Evolutionary conservation across 2,888 invertebrate species (phyloP).

Genomic region (Xestia ashworthii): DNA sequence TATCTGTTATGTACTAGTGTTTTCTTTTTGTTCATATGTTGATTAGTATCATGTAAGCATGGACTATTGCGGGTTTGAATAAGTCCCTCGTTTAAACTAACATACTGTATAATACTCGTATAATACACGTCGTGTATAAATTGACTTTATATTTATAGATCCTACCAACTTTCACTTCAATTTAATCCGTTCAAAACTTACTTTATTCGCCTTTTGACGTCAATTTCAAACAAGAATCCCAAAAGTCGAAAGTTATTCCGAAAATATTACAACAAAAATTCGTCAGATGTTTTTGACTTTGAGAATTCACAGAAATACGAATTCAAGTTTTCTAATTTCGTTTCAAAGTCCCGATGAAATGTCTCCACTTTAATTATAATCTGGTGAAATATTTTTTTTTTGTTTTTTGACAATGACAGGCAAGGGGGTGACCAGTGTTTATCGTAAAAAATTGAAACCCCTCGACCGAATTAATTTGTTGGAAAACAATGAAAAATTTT

Average conservation of each 20-base stretch:
- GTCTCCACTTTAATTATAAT: conserved; percentile 75
- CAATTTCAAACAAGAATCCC: conserved; percentile 36
- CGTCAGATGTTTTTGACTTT: conserved; percentile 71
- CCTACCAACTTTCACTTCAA: conserved; percentile 7
- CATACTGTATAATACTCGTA: too few species aligned
- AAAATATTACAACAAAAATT: conserved; percentile 66
- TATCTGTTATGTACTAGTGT: too few species aligned
- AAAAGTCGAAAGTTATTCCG: conserved; percentile 49
- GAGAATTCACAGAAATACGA: conserved; percentile 63
- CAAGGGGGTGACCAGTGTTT: conserved; percentile 7
- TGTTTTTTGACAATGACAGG: conserved; percentile 34
- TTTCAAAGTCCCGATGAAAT: conserved; percentile 58
- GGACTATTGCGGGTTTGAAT: too few species aligned
- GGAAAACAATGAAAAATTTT: conserved; percentile 33
- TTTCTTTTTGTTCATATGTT: too few species aligned
- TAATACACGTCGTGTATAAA: too few species aligned
- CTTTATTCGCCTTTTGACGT: conserved; percentile 32
- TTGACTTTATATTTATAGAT: too few species aligned
- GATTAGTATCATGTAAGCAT: too few species aligned
- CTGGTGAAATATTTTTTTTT: conserved; percentile 47
- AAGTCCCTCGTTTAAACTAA: too few species aligned
- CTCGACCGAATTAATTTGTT: conserved; percentile 44
- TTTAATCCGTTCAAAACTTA: conserved; percentile 39
- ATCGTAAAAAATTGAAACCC: conserved; percentile 18
- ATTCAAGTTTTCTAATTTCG: conserved; percentile 78